These are phyloP conservation scores for Blastobasis adustella DNA, from an alignment of 2,888 invertebrate species.

Conservation along the genomic window DNA sequence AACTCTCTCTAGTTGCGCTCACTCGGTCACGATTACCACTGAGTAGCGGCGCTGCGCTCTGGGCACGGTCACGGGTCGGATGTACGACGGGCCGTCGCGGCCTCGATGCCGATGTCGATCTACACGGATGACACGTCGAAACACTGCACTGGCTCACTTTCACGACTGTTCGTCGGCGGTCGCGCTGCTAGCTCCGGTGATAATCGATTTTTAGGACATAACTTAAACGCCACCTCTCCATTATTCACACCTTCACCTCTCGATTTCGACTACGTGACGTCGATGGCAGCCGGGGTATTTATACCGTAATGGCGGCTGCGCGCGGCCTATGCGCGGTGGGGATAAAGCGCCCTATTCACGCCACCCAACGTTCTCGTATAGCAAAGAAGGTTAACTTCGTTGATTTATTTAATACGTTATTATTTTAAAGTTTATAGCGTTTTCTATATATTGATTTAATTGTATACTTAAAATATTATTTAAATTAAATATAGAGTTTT, in stretches of 20 bases:
- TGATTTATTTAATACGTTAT: too few relatives aligned
- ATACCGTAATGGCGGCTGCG: constrained; percentile 62
- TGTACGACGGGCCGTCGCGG: constrained; percentile 41
- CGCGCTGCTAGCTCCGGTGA: constrained; percentile 70
- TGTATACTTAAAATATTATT: too few relatives aligned
- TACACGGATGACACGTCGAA: constrained; percentile 69
- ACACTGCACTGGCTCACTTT: constrained; percentile 65
- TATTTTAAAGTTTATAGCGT: too few relatives aligned
- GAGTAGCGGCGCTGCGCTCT: constrained; percentile 37
- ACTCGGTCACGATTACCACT: constrained; percentile 29
- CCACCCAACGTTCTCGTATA: background rate
- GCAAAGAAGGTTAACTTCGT: too few relatives aligned
- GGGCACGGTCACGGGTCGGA: constrained; percentile 20
- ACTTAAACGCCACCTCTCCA: constrained; percentile 69
- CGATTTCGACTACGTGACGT: constrained; percentile 70
- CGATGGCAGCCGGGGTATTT: constrained; percentile 50
- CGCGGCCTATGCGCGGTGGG: constrained; percentile 52
- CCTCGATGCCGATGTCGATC: constrained; percentile 66
- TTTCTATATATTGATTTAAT: too few relatives aligned
- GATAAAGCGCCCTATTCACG: constrained; percentile 43
- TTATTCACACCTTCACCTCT: constrained; percentile 68
- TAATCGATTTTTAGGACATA: constrained; percentile 62
- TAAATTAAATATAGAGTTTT: too few relatives aligned
- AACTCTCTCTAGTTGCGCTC: background rate
- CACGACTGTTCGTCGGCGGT: constrained; percentile 62